Base-by-base conservation (phyloP, 2,113 vertebrate genomes). In the Pterocles burchelli region DNA sequence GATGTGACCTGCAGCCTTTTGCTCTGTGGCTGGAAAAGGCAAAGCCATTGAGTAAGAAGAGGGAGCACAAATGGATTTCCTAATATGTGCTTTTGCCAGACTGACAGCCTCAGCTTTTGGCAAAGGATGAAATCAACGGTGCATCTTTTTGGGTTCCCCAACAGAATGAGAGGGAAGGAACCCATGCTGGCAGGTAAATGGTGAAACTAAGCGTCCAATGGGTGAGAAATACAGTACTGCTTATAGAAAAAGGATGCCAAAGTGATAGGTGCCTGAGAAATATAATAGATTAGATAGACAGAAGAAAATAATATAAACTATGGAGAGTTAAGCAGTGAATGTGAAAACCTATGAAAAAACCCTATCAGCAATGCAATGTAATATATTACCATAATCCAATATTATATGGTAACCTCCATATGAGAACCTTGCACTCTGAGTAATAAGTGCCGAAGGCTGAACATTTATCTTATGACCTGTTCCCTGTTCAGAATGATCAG, bases 381-480 rank as follows among this genome's bases (percentile, higher is more conserved):
- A 55, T 72, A 25, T 33, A 76, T 95, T 66, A 88, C 71, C 80
- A 88, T 88, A 88, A 95, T 76, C 67, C 74, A 95, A 68, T 55
- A 81, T 93, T 70, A 24, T 63, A 67, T 83, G 68, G 63, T 79
- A 72, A 93, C 77, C 77, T 92, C 48, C 68, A 61, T 61, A 88
- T 49, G 79, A 92, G 88, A 95, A 73, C 77, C 88, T 93, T 96
- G 88, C 77, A 70, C 83, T 89, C 71, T 62, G 88, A 93, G 72
- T 61, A 96, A 19, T 83, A 52, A 93, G 36, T 90, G 74, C 67
- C 51, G 10, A 95, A 96, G 85, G 86, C 52, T 89, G 91, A 95
- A 61, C 88, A 90, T 95, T 95, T 84, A 68, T 96, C 71, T 89
- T 84, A 25, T 57, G 92, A 85, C 67, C 59, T 72, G 33, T 70